These are phyloP conservation scores for Mesorhabditis sp. DNA, from an alignment of 2,888 invertebrate species.

Conservation along the genomic window DNA sequence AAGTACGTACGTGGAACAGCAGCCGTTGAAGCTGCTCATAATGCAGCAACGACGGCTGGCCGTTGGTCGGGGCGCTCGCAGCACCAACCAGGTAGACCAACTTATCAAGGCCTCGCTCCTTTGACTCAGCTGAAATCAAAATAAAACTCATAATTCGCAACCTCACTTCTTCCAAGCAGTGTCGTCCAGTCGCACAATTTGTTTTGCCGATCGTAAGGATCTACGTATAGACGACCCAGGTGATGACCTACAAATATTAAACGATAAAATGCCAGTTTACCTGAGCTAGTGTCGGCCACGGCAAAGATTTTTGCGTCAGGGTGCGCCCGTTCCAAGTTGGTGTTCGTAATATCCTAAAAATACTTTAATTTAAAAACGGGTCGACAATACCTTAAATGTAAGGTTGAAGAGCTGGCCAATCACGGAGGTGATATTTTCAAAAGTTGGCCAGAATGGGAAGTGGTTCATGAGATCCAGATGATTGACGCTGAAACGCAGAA, in stretches of 20 bases:
- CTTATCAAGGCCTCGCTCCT: constrained; percentile 48
- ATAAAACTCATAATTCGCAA: background rate
- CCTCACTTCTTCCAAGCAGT: constrained; percentile 47
- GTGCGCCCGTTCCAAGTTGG: constrained; percentile 45
- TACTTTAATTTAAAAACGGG: background rate
- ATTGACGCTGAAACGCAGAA: constrained; percentile 37
- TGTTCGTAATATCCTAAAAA: constrained; percentile 39
- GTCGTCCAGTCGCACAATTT: constrained; percentile 50
- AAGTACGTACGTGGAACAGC: constrained; percentile 41
- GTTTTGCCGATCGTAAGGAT: constrained; percentile 50
- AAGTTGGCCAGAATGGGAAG: constrained; percentile 57
- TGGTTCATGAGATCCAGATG: constrained; percentile 53
- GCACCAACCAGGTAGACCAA: constrained; percentile 53
- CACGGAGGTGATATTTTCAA: constrained; percentile 42
- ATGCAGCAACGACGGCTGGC: constrained; percentile 43
- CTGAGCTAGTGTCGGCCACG: constrained; percentile 43
- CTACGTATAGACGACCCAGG: constrained; percentile 49
- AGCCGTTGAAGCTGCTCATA: constrained; percentile 47
- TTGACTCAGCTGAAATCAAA: constrained; percentile 37
- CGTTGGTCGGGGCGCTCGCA: constrained; percentile 38
- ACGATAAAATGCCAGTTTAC: constrained; percentile 17
- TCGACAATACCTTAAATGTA: constrained; percentile 34
- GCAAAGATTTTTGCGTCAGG: constrained; percentile 48
- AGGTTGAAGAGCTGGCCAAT: constrained; percentile 46
- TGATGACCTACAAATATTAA: constrained; percentile 18